phyloP scores from a whole-genome alignment of 2,113 vertebrate species.

The Turdus rufiventris region DNA sequence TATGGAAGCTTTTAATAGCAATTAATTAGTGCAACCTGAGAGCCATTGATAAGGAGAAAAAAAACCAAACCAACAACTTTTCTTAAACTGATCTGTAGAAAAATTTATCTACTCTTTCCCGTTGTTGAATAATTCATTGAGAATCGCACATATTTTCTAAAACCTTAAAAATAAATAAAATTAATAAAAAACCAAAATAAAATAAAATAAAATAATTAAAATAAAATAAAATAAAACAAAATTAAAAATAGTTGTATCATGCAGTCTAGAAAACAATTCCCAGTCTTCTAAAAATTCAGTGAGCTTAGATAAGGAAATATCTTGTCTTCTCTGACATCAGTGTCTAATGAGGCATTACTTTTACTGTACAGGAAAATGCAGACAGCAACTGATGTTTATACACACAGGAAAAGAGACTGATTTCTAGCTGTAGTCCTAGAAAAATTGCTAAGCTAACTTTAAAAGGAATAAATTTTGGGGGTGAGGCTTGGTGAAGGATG shows the following conservation, averaged over 20 bases:
- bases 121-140: slow-evolving; percentile 1
- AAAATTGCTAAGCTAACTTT: neutral
- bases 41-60: neutral
- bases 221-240: too few species aligned
- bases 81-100: neutral
- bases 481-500: neutral
- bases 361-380: neutral
- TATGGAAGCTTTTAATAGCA: slow-evolving; percentile 9
- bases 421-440: neutral
- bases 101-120: neutral
- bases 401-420: neutral
- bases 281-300: neutral
- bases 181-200: too few species aligned
- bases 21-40: slow-evolving; percentile 43
- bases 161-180: neutral
- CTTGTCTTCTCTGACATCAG: neutral
- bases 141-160: neutral
- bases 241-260: neutral
- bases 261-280: slow-evolving; percentile 5
- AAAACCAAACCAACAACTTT: neutral
- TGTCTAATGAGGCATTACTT: slow-evolving; percentile 18
- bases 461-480: neutral
- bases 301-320: slow-evolving; percentile 20
- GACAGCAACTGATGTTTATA: neutral
- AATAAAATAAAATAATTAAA: too few species aligned